Base-by-base conservation (phyloP, 2,888 invertebrate genomes). In the Tenthredo scrophulariae region DNA sequence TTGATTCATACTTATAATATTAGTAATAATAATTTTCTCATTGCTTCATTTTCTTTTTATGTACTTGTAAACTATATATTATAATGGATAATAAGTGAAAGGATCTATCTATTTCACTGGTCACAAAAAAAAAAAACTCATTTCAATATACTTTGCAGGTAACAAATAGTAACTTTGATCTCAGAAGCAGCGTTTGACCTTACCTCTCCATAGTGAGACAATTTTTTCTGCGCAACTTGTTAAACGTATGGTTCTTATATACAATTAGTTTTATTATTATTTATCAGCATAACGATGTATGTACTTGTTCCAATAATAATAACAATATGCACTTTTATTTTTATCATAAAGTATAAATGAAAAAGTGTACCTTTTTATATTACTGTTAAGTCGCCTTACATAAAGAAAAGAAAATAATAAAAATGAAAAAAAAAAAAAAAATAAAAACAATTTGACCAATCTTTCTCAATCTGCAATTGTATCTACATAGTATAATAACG, bases 351-450 rank as follows among this genome's bases (percentile, higher is more conserved):
- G 85, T 88, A 88, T 87, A 74, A 74, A 74, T 43, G n/a, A 88
- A 89, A 86, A 90, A 90, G 89, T 91, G 89, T 91, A 91, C 90
- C 90, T 90, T 91, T 91, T 91, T 89, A 89, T 90, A 90, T 91
- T 89, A 90, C 86, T 90, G 88, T 91, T 90, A 90, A 90, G 90
- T 89, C 90, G 89, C 89, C 90, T 90, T 91, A 91, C 88, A 89
- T 89, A 88, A 91, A 91, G 89, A 89, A 89, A 90, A 90, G 90
- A 50, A 83, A 70, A 83, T 77, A 46, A 67, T 18, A 40, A 29
- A n/a, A 79, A 58, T 46, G 62, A 65, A 65, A 62, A 82, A 9
- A 40, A 70, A 9, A 43, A 40, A 82, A 2, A 40, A n/a, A n/a
- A 43, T 1, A 22, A 43, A 43, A 62, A 62, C 5, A 62, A 37